phyloP scores from a whole-genome alignment of 2,888 invertebrate genomes.

The Polymixis lichenea region DNA sequence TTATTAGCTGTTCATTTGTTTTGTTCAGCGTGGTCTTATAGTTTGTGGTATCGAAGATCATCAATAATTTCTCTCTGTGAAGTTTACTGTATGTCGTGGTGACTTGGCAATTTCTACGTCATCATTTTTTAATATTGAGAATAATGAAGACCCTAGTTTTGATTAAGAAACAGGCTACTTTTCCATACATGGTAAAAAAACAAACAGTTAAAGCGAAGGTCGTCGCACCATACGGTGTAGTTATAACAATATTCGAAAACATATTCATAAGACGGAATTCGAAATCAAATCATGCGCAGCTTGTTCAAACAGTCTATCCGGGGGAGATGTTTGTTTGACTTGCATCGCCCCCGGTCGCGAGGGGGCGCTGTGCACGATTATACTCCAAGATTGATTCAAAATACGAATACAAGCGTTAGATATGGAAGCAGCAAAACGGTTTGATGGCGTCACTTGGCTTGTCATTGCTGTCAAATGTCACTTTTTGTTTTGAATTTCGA shows the following conservation, averaged over 20 bases:
- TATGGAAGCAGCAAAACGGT: neutral
- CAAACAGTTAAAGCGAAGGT: conserved; percentile 27
- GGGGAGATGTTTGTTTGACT: conserved; percentile 79
- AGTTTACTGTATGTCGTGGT: conserved; percentile 11
- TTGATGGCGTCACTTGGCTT: conserved; percentile 14
- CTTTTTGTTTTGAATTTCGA: conserved; percentile 30
- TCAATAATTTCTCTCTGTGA: conserved; percentile 30
- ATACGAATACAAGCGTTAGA: conserved; percentile 26
- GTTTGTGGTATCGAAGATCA: conserved; percentile 35
- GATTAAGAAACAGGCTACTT: too few relatives aligned
- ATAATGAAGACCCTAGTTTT: conserved; percentile 20
- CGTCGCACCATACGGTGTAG: conserved; percentile 42
- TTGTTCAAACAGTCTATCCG: conserved; percentile 68
- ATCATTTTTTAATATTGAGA: neutral
- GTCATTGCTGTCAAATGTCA: conserved; percentile 12
- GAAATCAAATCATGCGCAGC: conserved; percentile 65
- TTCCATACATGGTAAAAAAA: neutral
- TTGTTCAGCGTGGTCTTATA: neutral
- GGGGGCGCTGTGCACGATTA: conserved; percentile 54
- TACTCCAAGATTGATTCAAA: conserved; percentile 41
- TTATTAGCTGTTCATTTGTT: conserved; percentile 43
- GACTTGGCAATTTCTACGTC: conserved; percentile 29
- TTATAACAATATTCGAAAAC: conserved; percentile 63
- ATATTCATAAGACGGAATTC: conserved; percentile 60
- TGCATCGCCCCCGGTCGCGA: conserved; percentile 77